Evolutionary conservation across 2,797 vertebrate species (phyloP), one percentile per base, ranked within the genome.

Genomic region (Chiroxiphia lanceolata): DNA sequence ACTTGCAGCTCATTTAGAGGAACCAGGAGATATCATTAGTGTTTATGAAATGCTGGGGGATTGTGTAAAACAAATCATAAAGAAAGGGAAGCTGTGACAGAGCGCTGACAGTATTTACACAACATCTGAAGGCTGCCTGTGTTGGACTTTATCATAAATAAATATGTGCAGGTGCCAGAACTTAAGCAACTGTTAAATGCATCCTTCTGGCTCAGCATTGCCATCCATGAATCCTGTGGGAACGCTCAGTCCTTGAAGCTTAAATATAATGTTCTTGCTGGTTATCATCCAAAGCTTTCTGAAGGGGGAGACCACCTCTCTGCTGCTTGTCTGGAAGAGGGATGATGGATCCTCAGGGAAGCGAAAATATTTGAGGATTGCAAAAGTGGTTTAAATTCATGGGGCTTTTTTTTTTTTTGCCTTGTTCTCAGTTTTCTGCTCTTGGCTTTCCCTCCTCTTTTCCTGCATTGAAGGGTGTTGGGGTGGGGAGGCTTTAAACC

Each of bases 11-110:
- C 9, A 1, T 57, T 90, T 34, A 26, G 87, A 74, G 68, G 67
- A 67, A 48, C 2, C 0, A 1, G 36, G 70, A 95, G 89, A 82
- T 13, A 67, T 16, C 84, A 94, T 93, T 83, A 74, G 60, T 50
- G 60, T 90, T 97, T 95, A 79, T 91, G 91, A 93, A 96, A 75
- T 77, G 74, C 69, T 82, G 47, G 95, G 64, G 83, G 75, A 85
- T 93, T 94, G 95, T 95, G 88, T 78, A 91, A 92, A 96, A 83
- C 72, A 85, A 96, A 96, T 83, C 17, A 75, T 33, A 40, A 22
- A 61, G 20, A 56, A 50, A n/a, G 19, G 36, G 56, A 36, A 76
- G 60, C 56, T 34, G 71, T 90, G 93, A 92, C 93, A 95, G 77
- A 70, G 60, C 0, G 8, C 85, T 89, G 83, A 74, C 77, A 85